A percentile compares a stretch with the other conserved stretches of the same genome.
Conservation (phyloP, 92 coral and sea anemone genomes). For the Meandrina meandrites region DNA sequence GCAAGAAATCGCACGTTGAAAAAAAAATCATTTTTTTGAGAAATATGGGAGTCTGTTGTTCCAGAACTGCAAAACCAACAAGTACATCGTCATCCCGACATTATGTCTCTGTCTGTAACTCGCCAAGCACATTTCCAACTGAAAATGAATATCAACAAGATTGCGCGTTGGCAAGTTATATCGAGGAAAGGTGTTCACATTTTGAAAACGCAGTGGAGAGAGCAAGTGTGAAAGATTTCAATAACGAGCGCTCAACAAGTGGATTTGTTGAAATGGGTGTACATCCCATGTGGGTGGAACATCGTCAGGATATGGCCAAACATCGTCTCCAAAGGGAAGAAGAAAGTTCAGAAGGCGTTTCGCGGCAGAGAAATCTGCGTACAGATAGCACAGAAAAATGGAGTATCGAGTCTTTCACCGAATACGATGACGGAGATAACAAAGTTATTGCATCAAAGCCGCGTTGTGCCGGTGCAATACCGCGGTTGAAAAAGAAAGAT, state of each 20-base stretch:
- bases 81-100: not conserved
- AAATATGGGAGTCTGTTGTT: constrained; percentile 20
- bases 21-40: not conserved
- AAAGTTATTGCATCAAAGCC: not conserved
- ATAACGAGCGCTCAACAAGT: not conserved
- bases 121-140: not conserved
- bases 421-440: not conserved
- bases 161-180: too few species aligned
- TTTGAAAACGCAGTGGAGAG: not conserved
- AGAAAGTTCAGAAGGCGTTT: not conserved
- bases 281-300: not conserved
- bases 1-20: not conserved
- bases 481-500: constrained; percentile 14
- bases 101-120: not conserved
- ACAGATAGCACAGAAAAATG: not conserved
- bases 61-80: not conserved
- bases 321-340: not conserved
- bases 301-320: not conserved
- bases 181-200: not conserved
- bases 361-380: too few species aligned
- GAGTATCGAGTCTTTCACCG: not conserved
- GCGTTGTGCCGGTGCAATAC: not conserved
- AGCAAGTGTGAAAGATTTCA: not conserved
- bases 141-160: not conserved
- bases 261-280: not conserved